These are phyloP conservation scores for Agelastica alni DNA, from an alignment of 2,888 invertebrate species.

Conservation along the genomic window DNA sequence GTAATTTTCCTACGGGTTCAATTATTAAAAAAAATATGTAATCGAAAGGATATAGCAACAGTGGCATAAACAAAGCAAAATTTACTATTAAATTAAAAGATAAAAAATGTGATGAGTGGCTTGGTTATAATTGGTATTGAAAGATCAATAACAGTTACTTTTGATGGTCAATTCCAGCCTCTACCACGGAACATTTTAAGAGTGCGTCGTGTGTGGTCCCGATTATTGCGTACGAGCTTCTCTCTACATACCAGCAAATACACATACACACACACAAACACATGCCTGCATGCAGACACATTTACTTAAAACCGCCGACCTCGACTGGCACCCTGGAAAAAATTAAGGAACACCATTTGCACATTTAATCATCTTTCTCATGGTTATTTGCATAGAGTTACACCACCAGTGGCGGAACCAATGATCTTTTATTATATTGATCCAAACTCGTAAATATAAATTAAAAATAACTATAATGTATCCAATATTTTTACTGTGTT, in stretches of 20 bases:
- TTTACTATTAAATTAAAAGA: too few species aligned
- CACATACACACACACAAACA: too few species aligned
- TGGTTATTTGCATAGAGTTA: constrained; percentile 14
- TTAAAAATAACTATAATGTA: too few species aligned
- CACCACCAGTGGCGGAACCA: constrained; percentile 13
- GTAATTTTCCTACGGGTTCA: too few species aligned
- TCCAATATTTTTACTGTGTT: too few species aligned
- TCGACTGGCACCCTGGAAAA: constrained; percentile 19
- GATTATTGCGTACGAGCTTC: constrained; percentile 36
- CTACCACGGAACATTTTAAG: constrained; percentile 13
- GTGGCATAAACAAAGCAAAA: too few species aligned
- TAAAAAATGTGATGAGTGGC: not conserved
- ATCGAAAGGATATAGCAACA: too few species aligned
- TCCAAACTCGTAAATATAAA: too few species aligned
- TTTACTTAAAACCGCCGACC: constrained; percentile 23
- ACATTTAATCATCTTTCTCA: constrained; percentile 19
- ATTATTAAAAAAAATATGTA: too few species aligned
- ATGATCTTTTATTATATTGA: too few species aligned
- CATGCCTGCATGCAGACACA: constrained; percentile 27
- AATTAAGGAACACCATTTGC: constrained; percentile 25
- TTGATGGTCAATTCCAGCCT: not conserved
- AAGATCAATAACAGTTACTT: too few species aligned
- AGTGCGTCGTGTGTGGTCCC: constrained; percentile 43
- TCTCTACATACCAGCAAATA: constrained; percentile 31
- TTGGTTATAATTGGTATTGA: too few species aligned